These are phyloP conservation scores for Nasonia vitripennis DNA, from an alignment of 1,140 invertebrate genomes.

Conservation along the genomic window DNA sequence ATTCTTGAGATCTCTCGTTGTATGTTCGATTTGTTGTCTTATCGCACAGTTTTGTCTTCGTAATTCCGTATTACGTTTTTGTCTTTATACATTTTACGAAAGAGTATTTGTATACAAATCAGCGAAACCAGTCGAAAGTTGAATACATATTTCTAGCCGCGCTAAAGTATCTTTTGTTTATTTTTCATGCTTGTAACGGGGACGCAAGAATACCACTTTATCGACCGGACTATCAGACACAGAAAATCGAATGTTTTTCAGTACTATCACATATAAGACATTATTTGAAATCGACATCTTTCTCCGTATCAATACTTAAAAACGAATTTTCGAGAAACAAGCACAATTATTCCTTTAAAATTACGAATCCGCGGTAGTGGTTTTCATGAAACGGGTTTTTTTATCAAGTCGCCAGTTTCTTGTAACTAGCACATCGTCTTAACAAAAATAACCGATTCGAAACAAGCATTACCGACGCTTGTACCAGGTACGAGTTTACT, in stretches of 20 bases:
- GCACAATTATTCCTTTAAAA: background rate
- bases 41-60: slow-evolving; percentile 17
- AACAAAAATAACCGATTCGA: background rate
- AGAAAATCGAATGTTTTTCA: slow-evolving; percentile 24
- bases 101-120: slow-evolving; percentile 43
- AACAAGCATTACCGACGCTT: background rate
- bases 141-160: slow-evolving; percentile 22
- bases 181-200: slow-evolving; percentile 6
- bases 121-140: slow-evolving; percentile 24
- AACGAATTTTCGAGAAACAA: background rate
- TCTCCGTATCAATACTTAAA: background rate
- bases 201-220: slow-evolving; percentile 33
- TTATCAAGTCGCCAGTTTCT: background rate
- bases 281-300: background rate
- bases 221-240: slow-evolving; percentile 36
- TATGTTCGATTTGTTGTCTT: slow-evolving; percentile 43
- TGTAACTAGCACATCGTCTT: background rate
- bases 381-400: background rate
- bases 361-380: too few relatives aligned
- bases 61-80: slow-evolving; percentile 32
- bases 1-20: slow-evolving; percentile 61
- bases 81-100: slow-evolving; percentile 28
- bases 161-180: slow-evolving; percentile 6
- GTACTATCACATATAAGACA: slow-evolving; percentile 32
- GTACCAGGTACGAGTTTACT: background rate